These are phyloP conservation scores for Streblospio benedicti DNA, from an alignment of 1,140 invertebrate genomes.

Conservation along the genomic window DNA sequence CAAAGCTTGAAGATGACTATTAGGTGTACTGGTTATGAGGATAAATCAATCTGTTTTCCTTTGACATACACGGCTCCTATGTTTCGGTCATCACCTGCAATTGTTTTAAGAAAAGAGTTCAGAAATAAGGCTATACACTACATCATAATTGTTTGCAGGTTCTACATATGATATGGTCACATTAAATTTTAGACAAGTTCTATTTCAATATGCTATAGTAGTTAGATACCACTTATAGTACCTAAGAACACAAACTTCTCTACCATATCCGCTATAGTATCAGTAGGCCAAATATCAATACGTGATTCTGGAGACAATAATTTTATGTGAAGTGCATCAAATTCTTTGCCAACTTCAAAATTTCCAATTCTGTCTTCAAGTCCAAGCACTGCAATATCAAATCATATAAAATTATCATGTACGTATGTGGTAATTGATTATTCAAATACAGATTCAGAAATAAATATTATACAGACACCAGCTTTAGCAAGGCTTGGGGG, in stretches of 20 bases:
- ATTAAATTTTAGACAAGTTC: background rate
- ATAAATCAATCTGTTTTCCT: too few species aligned
- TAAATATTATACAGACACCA: too few species aligned
- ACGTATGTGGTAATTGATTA: background rate
- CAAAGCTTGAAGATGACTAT: too few species aligned
- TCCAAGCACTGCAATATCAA: conserved; percentile 58
- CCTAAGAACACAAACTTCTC: conserved; percentile 69
- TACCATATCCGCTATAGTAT: conserved; percentile 54
- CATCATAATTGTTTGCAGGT: background rate
- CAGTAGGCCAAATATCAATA: conserved; percentile 45
- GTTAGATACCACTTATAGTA: conserved; percentile 6
- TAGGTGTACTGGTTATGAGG: too few species aligned
- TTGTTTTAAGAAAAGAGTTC: conserved; percentile 8
- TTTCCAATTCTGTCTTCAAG: conserved; percentile 67
- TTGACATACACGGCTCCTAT: conserved; percentile 69
- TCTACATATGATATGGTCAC: background rate
- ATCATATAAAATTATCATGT: too few species aligned
- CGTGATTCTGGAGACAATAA: conserved; percentile 31
- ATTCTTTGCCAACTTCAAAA: conserved; percentile 70
- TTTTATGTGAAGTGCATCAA: conserved; percentile 68
- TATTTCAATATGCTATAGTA: background rate
- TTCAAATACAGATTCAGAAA: too few species aligned
- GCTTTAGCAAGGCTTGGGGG: too few species aligned
- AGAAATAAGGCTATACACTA: background rate
- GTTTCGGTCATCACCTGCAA: conserved; percentile 70